phyloP scores from a whole-genome alignment of 2,113 vertebrate genomes.

The Corvus cornix region DNA sequence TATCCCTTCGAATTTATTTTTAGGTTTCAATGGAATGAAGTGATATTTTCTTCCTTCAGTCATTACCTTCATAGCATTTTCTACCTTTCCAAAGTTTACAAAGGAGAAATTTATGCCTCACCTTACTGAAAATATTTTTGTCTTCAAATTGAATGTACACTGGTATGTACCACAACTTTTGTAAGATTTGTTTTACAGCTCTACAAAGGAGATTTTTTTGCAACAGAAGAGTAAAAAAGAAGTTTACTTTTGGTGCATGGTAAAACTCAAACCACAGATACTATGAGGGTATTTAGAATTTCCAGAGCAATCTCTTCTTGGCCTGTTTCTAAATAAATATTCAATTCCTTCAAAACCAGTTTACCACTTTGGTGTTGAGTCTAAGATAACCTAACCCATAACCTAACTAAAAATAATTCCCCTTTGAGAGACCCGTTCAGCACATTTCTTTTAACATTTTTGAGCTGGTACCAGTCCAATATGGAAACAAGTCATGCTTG shows the following conservation, averaged over 20 bases:
- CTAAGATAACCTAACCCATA: not conserved
- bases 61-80: slow-evolving; percentile 30
- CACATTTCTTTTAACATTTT: not conserved
- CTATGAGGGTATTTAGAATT: not conserved
- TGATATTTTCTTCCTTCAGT: slow-evolving; percentile 6
- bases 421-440: not conserved
- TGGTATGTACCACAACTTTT: not conserved
- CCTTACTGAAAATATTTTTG: slow-evolving; percentile 8
- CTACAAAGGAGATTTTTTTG: not conserved
- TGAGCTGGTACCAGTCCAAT: not conserved
- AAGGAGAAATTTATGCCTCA: not conserved
- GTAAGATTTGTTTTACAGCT: not conserved
- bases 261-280: not conserved
- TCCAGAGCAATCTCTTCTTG: not conserved
- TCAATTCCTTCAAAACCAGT: not conserved
- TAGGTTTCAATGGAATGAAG: slow-evolving; percentile 63
- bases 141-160: not conserved
- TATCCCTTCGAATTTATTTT: slow-evolving; percentile 68
- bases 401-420: not conserved
- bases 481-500: not conserved
- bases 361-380: not conserved
- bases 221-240: not conserved
- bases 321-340: not conserved
- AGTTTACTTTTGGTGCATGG: not conserved
- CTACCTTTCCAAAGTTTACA: not conserved